Evolutionary conservation across 2,113 vertebrate genomes (phyloP), one percentile per base, ranked within the genome.

Genomic region (Okapia johnstoni): DNA sequence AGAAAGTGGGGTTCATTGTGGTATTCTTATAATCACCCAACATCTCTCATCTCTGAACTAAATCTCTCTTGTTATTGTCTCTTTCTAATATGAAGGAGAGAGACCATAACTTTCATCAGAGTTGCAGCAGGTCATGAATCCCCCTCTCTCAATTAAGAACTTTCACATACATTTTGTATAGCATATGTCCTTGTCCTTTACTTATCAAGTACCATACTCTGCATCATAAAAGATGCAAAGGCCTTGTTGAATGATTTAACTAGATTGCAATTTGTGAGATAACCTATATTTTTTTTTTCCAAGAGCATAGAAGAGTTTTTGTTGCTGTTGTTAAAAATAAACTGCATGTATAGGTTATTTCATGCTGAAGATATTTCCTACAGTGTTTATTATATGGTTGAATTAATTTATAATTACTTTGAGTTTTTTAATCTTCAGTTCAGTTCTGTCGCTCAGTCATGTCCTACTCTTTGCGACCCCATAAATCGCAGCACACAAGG

Each of bases 351-450:
- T n/a, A 85, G 55, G 93, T 30, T 87, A 94, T 92, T 89, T 96
- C 50, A 73, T 76, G 63, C 21, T 95, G 10, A 95, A 55, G 30
- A 85, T 88, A 25, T 66, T 25, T 87, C 6, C 13, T 88, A 43
- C 43, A 86, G 40, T 86, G 92, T 80, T 91, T 93, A 60, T 66
- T 70, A 81, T 88, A 46, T 40, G 15, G 85, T 57, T 96, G 48
- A 93, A 79, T 86, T 81, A 13, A 46, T 70, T 94, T 88, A 85
- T 77, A 96, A 96, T 93, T 92, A 33, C 36, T 83, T 90, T 79
- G 30, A 77, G 23, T 54, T 93, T 97, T 85, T 94, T 90, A 81
- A 94, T 46, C 40, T 40, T 40, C 40, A 40, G 5, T 40, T 40
- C 40, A 40, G 40, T 40, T 40, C 40, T 4, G 40, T 40, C 40